Evolutionary conservation across 1,140 invertebrate species (phyloP).

Genomic region (Zaprionus taronus): DNA sequence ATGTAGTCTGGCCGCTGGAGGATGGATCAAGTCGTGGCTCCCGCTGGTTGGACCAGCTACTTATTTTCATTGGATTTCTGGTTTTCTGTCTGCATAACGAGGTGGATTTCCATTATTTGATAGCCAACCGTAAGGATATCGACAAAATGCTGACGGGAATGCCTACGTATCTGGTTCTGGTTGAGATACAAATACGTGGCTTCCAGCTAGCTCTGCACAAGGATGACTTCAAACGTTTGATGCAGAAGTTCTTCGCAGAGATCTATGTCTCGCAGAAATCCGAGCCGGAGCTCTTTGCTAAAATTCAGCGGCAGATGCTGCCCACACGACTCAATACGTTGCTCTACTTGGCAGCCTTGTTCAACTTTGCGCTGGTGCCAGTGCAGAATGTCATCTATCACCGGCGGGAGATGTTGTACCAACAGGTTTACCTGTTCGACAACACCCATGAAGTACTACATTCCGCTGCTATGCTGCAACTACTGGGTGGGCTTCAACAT

Average conservation of each 20-base stretch:
- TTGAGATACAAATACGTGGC: constrained; percentile 67
- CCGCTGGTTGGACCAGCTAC: constrained; percentile 33
- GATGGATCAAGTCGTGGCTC: constrained; percentile 33
- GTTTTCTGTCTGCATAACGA: constrained; percentile 57
- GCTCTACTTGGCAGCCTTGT: constrained; percentile 56
- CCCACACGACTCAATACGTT: constrained; percentile 57
- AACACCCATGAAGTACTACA: constrained; percentile 48
- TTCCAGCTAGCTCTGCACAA: constrained; percentile 64
- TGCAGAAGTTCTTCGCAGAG: constrained; percentile 64
- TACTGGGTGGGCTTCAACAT: constrained; percentile 70
- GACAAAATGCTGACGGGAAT: constrained; percentile 66
- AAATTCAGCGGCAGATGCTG: constrained; percentile 59
- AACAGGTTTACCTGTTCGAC: constrained; percentile 67
- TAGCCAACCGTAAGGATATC: constrained; percentile 54
- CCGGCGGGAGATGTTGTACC: constrained; percentile 64
- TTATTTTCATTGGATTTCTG: constrained; percentile 59
- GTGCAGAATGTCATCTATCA: constrained; percentile 59
- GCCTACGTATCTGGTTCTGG: constrained; percentile 65
- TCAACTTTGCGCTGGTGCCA: constrained; percentile 59
- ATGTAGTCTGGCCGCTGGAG: constrained; percentile 67
- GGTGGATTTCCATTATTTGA: constrained; percentile 63
- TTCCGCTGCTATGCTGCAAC: constrained; percentile 57
- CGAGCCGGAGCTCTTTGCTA: constrained; percentile 37
- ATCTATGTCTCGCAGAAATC: constrained; percentile 55
- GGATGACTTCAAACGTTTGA: constrained; percentile 47